phyloP scores from a whole-genome alignment of 2,888 invertebrate species.

The Heliothis peltigera region DNA sequence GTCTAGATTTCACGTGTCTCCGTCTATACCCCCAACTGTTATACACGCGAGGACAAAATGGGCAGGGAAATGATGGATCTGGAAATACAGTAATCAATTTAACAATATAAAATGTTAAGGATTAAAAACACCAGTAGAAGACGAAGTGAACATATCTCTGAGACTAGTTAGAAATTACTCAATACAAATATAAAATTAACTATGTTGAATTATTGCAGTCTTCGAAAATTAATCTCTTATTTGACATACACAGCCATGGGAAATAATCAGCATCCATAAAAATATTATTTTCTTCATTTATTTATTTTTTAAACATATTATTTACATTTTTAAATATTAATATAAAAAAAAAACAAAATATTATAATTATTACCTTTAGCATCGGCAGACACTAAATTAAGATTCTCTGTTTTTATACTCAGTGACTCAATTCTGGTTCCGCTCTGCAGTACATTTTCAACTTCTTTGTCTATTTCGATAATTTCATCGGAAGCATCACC shows the following conservation, averaged over 20 bases:
- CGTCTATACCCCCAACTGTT: constrained; percentile 91
- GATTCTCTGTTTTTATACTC: constrained; percentile 83
- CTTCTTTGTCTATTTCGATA: constrained; percentile 86
- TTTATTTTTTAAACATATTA: too few relatives aligned
- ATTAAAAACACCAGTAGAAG: background rate
- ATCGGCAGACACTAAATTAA: constrained; percentile 82
- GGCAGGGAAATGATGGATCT: constrained; percentile 90
- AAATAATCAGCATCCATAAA: background rate
- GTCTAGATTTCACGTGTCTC: constrained; percentile 91
- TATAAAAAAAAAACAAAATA: too few relatives aligned
- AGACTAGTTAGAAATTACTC: too few relatives aligned
- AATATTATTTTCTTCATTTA: too few relatives aligned
- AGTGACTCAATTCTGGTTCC: constrained; percentile 86
- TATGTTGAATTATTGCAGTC: too few relatives aligned
- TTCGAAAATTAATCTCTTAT: too few relatives aligned
- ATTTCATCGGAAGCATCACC: constrained; percentile 72
- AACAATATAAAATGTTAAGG: background rate
- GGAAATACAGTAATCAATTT: constrained; percentile 49
- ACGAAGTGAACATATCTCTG: too few relatives aligned
- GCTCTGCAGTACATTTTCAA: constrained; percentile 86
- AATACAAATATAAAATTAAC: too few relatives aligned
- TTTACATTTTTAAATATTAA: too few relatives aligned
- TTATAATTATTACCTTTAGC: constrained; percentile 79
- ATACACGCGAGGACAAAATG: constrained; percentile 91
- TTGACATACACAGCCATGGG: too few relatives aligned